phyloP scores from a whole-genome alignment of 23 tunicate genomes.

The Diplosoma virens region DNA sequence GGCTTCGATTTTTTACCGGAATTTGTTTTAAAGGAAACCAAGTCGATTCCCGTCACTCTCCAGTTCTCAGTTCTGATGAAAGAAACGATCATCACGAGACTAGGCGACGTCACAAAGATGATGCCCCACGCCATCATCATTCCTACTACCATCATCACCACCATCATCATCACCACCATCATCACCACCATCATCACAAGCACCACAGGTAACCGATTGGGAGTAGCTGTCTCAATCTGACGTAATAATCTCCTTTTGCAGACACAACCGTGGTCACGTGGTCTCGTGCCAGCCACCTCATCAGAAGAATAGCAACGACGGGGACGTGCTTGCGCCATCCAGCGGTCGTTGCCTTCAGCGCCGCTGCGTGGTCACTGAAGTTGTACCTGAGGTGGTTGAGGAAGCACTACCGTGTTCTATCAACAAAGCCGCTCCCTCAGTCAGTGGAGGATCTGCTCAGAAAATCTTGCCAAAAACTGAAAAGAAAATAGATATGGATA shows the following conservation, averaged over 20 bases:
- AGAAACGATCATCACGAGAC: slow-evolving; percentile 13
- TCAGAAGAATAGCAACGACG: slow-evolving; percentile 39
- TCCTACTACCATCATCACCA: slow-evolving; percentile 67
- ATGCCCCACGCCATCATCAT: slow-evolving; percentile 64
- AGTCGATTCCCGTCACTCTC: slow-evolving; percentile 8
- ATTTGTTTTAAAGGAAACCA: not conserved
- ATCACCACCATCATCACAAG: slow-evolving; percentile 93
- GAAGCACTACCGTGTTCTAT: slow-evolving; percentile 10
- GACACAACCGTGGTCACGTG: slow-evolving; percentile 56
- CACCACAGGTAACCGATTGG: slow-evolving; percentile 64
- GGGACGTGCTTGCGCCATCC: slow-evolving; percentile 20
- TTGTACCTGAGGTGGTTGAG: slow-evolving; percentile 47
- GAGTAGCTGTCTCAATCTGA: too few species aligned
- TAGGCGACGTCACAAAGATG: slow-evolving; percentile 57
- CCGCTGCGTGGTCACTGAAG: slow-evolving; percentile 59
- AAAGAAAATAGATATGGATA: not conserved
- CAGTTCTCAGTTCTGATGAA: slow-evolving; percentile 26
- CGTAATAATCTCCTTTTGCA: slow-evolving; percentile 18
- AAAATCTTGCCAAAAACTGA: too few species aligned
- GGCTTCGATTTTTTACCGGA: not conserved
- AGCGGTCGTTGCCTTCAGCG: slow-evolving; percentile 54
- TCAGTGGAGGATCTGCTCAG: not conserved
- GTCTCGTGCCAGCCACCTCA: slow-evolving; percentile 29
- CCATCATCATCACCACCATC: slow-evolving; percentile 90
- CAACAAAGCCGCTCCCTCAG: not conserved